Percentiles rank a stretch among this genome's conserved stretches.
Evolutionary conservation across 2,113 vertebrate genomes (phyloP).

Genomic region (Pluvialis apricaria): DNA sequence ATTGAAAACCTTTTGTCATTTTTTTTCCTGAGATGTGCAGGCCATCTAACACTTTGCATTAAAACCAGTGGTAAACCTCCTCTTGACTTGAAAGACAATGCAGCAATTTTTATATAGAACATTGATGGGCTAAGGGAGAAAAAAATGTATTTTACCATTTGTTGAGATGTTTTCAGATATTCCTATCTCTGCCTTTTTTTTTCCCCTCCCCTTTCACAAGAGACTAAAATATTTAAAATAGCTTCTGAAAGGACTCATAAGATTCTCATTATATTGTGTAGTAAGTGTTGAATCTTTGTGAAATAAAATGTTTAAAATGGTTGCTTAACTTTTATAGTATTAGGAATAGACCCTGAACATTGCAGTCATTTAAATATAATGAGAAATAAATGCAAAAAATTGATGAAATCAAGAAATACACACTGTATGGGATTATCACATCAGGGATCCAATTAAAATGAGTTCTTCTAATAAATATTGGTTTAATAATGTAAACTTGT

Average conservation of each 20-base stretch:
- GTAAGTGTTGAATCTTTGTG: conserved; percentile 43
- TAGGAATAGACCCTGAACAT: conserved; percentile 32
- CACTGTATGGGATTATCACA: conserved; percentile 55
- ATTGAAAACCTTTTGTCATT: background rate
- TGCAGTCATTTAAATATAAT: conserved; percentile 61
- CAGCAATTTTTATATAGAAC: background rate
- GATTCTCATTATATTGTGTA: conserved; percentile 28
- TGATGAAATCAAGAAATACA: conserved; percentile 57
- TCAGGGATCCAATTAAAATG: conserved; percentile 73
- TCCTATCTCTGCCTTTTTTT: background rate
- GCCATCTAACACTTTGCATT: background rate
- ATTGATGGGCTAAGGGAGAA: background rate
- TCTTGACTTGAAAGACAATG: background rate
- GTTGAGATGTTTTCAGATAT: background rate
- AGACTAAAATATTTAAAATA: background rate
- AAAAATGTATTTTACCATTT: background rate
- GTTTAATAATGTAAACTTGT: conserved; percentile 73
- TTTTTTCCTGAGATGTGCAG: background rate
- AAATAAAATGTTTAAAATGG: conserved; percentile 53
- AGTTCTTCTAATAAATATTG: conserved; percentile 74
- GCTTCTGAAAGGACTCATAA: background rate
- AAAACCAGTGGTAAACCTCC: background rate
- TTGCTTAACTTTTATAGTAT: conserved; percentile 49
- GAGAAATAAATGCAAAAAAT: conserved; percentile 67
- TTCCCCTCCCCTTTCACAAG: background rate